A percentile compares a stretch with the other conserved stretches of the same genome.
Evolutionary conservation across 1,140 invertebrate species (phyloP).

Genomic region (Orchesella cincta): DNA sequence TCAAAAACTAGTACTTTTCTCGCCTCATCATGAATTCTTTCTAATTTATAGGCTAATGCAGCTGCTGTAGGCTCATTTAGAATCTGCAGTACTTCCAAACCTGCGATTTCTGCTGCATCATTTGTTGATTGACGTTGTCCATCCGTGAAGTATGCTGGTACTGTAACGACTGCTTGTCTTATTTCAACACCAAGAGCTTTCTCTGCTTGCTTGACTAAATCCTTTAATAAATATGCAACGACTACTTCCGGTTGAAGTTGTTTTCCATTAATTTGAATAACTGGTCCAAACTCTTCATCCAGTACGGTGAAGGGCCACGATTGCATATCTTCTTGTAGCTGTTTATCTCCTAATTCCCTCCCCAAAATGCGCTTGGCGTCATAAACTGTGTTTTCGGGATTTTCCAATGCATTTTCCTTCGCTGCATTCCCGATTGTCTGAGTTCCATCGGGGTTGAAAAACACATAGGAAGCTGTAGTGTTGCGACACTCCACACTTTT

Average conservation of each 20-base stretch:
- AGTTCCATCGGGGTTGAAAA: conserved; percentile 62
- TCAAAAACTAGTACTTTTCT: neutral
- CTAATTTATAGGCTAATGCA: neutral
- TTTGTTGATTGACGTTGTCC: neutral
- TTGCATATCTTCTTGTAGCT: conserved; percentile 63
- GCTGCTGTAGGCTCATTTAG: neutral
- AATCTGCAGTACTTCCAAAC: neutral
- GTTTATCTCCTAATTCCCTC: conserved; percentile 57
- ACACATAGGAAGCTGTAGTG: no score
- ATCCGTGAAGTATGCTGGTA: neutral
- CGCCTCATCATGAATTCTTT: neutral
- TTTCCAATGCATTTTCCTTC: conserved; percentile 65
- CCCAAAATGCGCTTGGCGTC: conserved; percentile 60
- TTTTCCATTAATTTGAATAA: conserved; percentile 51
- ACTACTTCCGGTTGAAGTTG: no score
- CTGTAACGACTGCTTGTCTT: neutral
- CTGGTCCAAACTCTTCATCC: conserved; percentile 54
- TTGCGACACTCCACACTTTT: no score
- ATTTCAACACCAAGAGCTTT: no score
- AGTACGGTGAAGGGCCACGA: conserved; percentile 61
- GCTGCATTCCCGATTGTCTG: conserved; percentile 65
- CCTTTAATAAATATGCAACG: no score
- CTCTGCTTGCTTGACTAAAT: neutral
- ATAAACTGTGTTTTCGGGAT: conserved; percentile 61
- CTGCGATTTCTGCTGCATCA: neutral